Percentiles rank a stretch among this genome's conserved stretches.
Conservation (phyloP, 2,888 invertebrate genomes). For the Ichneumoninae sp. region DNA sequence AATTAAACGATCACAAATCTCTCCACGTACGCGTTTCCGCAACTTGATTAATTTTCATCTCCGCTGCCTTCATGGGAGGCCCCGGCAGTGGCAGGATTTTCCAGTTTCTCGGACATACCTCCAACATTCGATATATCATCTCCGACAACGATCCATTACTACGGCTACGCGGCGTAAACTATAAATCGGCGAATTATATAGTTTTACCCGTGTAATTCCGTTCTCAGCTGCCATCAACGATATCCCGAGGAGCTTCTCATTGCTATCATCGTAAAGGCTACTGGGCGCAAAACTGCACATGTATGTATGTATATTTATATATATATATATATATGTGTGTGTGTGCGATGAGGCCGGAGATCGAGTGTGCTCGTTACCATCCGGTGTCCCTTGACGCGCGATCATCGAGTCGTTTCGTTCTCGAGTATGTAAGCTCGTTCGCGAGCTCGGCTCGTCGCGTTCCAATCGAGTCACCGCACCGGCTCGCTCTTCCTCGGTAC, state of each 20-base stretch:
- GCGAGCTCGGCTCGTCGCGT: slow-evolving; percentile 42
- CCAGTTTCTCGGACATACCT: slow-evolving; percentile 46
- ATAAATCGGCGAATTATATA: slow-evolving; percentile 61
- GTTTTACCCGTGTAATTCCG: slow-evolving; percentile 53
- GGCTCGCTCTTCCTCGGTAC: slow-evolving; percentile 9
- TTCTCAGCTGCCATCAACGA: slow-evolving; percentile 1
- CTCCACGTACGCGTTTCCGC: slow-evolving; percentile 46
- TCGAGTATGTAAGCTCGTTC: slow-evolving; percentile 40
- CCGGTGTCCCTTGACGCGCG: slow-evolving; percentile 62
- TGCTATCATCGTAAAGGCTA: slow-evolving; percentile 49
- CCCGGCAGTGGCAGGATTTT: slow-evolving; percentile 19
- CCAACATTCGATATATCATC: slow-evolving; percentile 1
- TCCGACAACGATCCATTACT: slow-evolving; percentile 14
- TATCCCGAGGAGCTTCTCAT: slow-evolving; percentile 5
- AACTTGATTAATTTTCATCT: slow-evolving; percentile 2
- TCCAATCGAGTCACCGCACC: slow-evolving; percentile 56
- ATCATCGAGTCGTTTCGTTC: slow-evolving; percentile 62
- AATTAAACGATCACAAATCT: slow-evolving; percentile 52
- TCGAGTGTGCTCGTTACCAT: slow-evolving; percentile 61
- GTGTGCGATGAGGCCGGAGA: slow-evolving; percentile 63
- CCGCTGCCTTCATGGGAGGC: slow-evolving; percentile 48
- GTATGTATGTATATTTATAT: neutral
- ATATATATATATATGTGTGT: neutral
- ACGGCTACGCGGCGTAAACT: slow-evolving; percentile 56
- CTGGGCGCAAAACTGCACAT: slow-evolving; percentile 41